A percentile compares a stretch with the other conserved stretches of the same genome.
Evolutionary conservation across 2,888 invertebrate species (phyloP).

Genomic region (Dermolepida albohirtum): DNA sequence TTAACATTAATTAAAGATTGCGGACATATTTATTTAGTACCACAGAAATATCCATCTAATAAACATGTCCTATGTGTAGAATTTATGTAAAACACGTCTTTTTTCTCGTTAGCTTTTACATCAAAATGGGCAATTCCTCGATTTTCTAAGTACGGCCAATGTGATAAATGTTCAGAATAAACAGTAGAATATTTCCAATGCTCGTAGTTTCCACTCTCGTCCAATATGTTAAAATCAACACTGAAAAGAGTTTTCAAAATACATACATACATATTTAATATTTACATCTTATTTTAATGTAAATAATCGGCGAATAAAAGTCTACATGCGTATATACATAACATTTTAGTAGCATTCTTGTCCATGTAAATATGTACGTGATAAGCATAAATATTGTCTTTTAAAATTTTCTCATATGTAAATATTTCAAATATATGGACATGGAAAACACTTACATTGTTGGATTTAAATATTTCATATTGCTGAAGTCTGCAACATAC

Average conservation of each 20-base stretch:
- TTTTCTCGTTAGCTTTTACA: constrained; percentile 66
- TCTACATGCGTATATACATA: too few species aligned
- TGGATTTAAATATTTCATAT: constrained; percentile 77
- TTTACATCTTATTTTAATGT: too few species aligned
- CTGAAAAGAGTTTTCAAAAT: too few species aligned
- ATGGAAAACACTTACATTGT: constrained; percentile 72
- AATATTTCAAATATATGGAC: too few species aligned
- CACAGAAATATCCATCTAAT: constrained; percentile 67
- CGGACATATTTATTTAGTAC: constrained; percentile 61
- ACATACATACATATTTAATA: background rate
- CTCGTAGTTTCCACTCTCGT: constrained; percentile 75
- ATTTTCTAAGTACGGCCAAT: constrained; percentile 74
- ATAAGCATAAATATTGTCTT: too few species aligned
- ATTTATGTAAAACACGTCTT: constrained; percentile 68
- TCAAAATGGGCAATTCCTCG: constrained; percentile 70
- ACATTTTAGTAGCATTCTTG: too few species aligned
- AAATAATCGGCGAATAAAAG: too few species aligned
- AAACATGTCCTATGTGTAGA: constrained; percentile 76
- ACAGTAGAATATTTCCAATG: constrained; percentile 77
- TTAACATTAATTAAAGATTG: too few species aligned
- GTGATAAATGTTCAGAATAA: constrained; percentile 74
- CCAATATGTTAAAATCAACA: constrained; percentile 71
- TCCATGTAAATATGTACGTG: too few species aligned
- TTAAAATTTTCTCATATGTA: too few species aligned
- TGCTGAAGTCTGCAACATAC: constrained; percentile 80